Base-by-base conservation (phyloP, 2,113 vertebrate genomes). In the Aldabrachelys gigantea region DNA sequence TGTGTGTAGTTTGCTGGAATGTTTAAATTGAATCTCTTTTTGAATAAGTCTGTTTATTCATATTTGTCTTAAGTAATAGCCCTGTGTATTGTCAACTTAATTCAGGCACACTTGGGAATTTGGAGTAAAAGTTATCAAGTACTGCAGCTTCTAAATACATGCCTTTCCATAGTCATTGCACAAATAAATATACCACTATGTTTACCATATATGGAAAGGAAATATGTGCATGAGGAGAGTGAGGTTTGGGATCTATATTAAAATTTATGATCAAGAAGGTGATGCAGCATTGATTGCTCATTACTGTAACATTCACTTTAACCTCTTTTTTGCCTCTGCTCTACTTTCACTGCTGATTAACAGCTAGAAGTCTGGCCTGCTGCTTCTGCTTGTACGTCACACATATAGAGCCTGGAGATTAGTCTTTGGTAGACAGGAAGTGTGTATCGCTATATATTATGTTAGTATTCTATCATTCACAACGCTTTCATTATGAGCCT, bases 301-400 rank as follows among this genome's bases (percentile, higher is more conserved):
- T 97, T 97, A 97, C 89, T 85, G 84, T 79, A 93, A 96, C 86
- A 96, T 96, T 97, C 96, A 96, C 65, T 95, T 92, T 59, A 96
- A 94, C 95, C 89, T 95, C 87, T 47, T 96, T 38, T 95, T 96
- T 95, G 95, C 92, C 89, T 96, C 57, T 79, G 85, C 75, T 94
- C 86, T 87, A 93, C 52, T 95, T 92, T 92, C 83, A 91, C 27
- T 90, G 47, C 53, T 96, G 96, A 96, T 97, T 93, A 96, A 81
- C 85, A 85, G 84, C 25, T 80, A 79, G 83, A 95, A 96, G 94
- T 79, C 89, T 95, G 90, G 72, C 57, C 62, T 93, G 29, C 16
- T 89, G 92, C 69, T 47, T 62, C 94, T 92, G 47, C 79, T 91
- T 75, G 79, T 86, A 27, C 85, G 84, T 95, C 90, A 85, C 88